These are phyloP conservation scores for Acanthurus tractus DNA, from an alignment of 2,797 vertebrate species.

Conservation along the genomic window DNA sequence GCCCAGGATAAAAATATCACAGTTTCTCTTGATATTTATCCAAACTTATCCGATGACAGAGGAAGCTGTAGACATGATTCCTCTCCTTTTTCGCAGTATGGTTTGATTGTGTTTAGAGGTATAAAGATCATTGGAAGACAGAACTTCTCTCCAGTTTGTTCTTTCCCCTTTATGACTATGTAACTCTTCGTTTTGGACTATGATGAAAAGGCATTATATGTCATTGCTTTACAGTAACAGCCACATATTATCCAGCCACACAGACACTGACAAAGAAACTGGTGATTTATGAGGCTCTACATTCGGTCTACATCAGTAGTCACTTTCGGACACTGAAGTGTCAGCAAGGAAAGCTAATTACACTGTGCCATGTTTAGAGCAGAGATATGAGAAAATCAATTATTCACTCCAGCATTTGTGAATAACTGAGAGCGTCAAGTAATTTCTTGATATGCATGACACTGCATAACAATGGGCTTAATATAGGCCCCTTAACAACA, in stretches of 20 bases:
- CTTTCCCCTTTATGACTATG: neutral
- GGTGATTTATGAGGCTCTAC: constrained; percentile 28
- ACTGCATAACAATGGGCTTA: constrained; percentile 43
- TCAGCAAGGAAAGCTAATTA: constrained; percentile 69
- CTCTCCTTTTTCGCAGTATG: neutral
- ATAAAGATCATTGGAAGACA: neutral
- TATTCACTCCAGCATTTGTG: constrained; percentile 62
- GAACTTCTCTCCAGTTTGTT: neutral
- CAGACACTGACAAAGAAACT: constrained; percentile 17
- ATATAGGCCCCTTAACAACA: constrained; percentile 52
- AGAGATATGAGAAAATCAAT: constrained; percentile 74
- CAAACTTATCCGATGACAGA: neutral
- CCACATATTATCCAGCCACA: constrained; percentile 14
- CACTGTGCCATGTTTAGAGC: constrained; percentile 53
- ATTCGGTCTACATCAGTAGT: constrained; percentile 40
- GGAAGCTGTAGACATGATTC: neutral
- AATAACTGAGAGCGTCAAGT: constrained; percentile 55
- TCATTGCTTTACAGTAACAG: constrained; percentile 17
- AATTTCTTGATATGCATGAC: constrained; percentile 37
- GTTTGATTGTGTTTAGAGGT: neutral
- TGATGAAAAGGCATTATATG: neutral
- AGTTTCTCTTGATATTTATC: neutral
- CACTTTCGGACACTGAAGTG: constrained; percentile 49
- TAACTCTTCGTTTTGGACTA: neutral
- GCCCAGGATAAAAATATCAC: neutral